phyloP scores from a whole-genome alignment of 64 coral and sea anemone genomes.

The Dendrophyllia cribrosa region DNA sequence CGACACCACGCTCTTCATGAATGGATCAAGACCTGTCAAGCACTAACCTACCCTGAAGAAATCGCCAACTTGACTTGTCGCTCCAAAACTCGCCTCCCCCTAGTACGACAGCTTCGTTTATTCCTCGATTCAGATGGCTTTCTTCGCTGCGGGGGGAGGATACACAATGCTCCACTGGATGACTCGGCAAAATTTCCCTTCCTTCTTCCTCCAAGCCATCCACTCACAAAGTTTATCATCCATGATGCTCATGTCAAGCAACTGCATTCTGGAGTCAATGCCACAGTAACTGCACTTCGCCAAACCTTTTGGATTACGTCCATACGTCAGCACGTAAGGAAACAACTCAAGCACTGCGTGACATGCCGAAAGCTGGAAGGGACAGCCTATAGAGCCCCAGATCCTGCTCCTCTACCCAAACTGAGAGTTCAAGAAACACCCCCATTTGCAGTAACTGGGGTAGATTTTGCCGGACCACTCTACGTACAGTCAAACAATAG shows the following conservation, averaged over 20 bases:
- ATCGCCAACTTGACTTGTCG: constrained; percentile 39
- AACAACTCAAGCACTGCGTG: background rate
- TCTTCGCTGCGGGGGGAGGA: constrained; percentile 63
- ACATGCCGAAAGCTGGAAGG: constrained; percentile 27
- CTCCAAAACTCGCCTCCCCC: constrained; percentile 4
- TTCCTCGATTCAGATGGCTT: constrained; percentile 37
- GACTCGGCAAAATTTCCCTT: constrained; percentile 25
- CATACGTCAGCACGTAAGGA: constrained; percentile 10
- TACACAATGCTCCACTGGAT: constrained; percentile 58
- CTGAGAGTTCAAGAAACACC: constrained; percentile 20
- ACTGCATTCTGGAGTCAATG: constrained; percentile 44
- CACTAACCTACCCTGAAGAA: constrained; percentile 46
- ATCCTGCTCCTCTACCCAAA: constrained; percentile 45
- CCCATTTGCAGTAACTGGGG: constrained; percentile 54
- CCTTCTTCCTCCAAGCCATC: background rate
- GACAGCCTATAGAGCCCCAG: constrained; percentile 18
- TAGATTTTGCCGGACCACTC: constrained; percentile 30
- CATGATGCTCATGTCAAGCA: background rate
- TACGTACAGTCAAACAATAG: background rate
- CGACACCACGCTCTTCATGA: too few relatives aligned
- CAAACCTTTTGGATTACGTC: constrained; percentile 57
- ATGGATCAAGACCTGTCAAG: constrained; percentile 54
- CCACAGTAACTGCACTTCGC: constrained; percentile 23
- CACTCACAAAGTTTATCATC: constrained; percentile 11
- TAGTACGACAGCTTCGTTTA: constrained; percentile 58